Percentiles rank a stretch among this genome's conserved stretches.
phyloP scores from a whole-genome alignment of 92 coral and sea anemone species.

The Porites evermanni region DNA sequence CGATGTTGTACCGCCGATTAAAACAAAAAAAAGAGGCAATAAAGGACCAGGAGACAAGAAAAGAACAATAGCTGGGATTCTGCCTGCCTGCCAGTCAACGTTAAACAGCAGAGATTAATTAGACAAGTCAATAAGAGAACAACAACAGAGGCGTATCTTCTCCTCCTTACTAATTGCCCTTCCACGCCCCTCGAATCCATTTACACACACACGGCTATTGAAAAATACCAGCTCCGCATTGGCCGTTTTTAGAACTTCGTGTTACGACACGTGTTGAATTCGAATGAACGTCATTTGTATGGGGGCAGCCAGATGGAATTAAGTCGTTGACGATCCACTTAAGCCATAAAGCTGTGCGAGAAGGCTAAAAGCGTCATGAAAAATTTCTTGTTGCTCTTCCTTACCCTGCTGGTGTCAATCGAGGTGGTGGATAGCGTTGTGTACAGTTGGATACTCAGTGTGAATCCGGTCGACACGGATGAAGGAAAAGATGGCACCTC shows the following conservation, averaged over 20 bases:
- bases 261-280: conserved; percentile 83
- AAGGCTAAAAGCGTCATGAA: conserved; percentile 50
- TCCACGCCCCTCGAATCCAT: conserved; percentile 88
- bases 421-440: conserved; percentile 80
- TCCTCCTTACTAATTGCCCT: conserved; percentile 89
- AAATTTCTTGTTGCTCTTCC: conserved; percentile 34
- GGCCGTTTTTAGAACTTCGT: conserved; percentile 63
- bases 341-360: conserved; percentile 19
- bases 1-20: not conserved
- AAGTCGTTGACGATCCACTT: conserved; percentile 40
- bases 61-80: not conserved
- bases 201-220: conserved; percentile 25
- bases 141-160: conserved; percentile 85
- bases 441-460: conserved; percentile 82
- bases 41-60: not conserved
- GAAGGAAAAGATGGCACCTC: conserved; percentile 10
- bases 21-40: not conserved
- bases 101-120: conserved; percentile 64
- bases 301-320: conserved; percentile 33
- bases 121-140: conserved; percentile 66
- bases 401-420: conserved; percentile 54
- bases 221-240: conserved; percentile 27
- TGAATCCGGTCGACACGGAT: conserved; percentile 66
- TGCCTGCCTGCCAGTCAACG: not conserved
- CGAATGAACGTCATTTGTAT: conserved; percentile 51